Percentiles rank a stretch among this genome's conserved stretches.
Evolutionary conservation across 2,113 vertebrate genomes (phyloP).

Genomic region (Lophochroa leadbeateri): DNA sequence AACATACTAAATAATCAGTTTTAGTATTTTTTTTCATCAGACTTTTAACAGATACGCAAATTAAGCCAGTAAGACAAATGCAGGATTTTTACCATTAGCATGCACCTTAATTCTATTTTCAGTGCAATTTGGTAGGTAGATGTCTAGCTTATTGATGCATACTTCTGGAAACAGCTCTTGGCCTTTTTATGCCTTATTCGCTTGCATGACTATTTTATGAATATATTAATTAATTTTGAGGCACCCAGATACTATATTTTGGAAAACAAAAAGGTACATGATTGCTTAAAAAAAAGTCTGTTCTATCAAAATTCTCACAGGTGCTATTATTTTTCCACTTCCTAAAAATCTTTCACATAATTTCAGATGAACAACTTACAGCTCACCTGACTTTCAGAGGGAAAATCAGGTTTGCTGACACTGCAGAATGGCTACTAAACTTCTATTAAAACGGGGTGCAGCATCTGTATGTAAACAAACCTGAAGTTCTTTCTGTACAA

Average conservation of each 20-base stretch:
- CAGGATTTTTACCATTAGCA: not conserved
- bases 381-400: not conserved
- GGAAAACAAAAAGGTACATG: not conserved
- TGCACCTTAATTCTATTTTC: not conserved
- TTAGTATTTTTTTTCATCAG: not conserved
- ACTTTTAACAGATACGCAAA: not conserved
- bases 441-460: not conserved
- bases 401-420: not conserved
- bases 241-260: not conserved
- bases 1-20: not conserved
- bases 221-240: not conserved
- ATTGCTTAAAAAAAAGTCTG: not conserved
- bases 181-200: not conserved
- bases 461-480: not conserved
- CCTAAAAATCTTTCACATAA: not conserved
- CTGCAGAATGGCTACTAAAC: not conserved
- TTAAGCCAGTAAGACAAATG: not conserved
- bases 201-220: not conserved
- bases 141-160: not conserved
- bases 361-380: not conserved
- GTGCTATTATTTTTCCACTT: not conserved
- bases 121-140: not conserved
- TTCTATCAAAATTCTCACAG: not conserved
- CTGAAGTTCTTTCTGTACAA: not conserved
- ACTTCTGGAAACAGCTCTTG: not conserved